Conservation (phyloP, 2,888 invertebrate species). For the Dasysyrphus albostriatus region DNA sequence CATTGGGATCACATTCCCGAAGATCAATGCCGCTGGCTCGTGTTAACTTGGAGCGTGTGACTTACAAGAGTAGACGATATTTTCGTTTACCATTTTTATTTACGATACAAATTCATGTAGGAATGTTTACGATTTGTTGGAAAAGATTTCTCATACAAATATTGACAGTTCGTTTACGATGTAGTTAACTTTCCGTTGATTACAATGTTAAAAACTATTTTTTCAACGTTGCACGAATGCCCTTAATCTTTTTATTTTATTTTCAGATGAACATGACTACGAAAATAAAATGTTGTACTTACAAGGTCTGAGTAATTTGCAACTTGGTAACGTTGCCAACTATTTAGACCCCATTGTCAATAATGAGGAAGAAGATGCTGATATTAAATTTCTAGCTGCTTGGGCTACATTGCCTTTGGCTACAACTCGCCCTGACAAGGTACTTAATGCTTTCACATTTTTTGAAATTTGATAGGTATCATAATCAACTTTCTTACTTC, state of each 20-base stretch:
- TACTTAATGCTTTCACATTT: slow-evolving; percentile 70
- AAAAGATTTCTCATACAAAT: too few species aligned
- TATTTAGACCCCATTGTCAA: slow-evolving; percentile 85
- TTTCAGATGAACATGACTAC: slow-evolving; percentile 87
- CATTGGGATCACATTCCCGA: too few species aligned
- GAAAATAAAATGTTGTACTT: slow-evolving; percentile 89
- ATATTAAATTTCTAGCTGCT: slow-evolving; percentile 87
- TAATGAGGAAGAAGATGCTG: slow-evolving; percentile 85
- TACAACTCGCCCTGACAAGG: slow-evolving; percentile 84
- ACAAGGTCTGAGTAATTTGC: slow-evolving; percentile 88
- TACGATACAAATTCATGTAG: too few species aligned
- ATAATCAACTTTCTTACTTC: not conserved
- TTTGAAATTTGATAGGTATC: not conserved
- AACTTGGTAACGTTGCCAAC: slow-evolving; percentile 85
- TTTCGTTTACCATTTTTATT: too few species aligned
- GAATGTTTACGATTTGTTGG: too few species aligned
- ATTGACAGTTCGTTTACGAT: too few species aligned
- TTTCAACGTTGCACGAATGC: too few species aligned
- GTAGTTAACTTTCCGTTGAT: too few species aligned
- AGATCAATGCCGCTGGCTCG: too few species aligned
- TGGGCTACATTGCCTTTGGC: slow-evolving; percentile 86
- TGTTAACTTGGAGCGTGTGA: too few species aligned
- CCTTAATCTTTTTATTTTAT: not conserved
- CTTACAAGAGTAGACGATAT: too few species aligned
- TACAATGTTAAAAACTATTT: too few species aligned